Percentiles rank a stretch among this genome's conserved stretches.
Evolutionary conservation across 2,113 vertebrate species (phyloP).

Genomic region (Halcyon malimbica): DNA sequence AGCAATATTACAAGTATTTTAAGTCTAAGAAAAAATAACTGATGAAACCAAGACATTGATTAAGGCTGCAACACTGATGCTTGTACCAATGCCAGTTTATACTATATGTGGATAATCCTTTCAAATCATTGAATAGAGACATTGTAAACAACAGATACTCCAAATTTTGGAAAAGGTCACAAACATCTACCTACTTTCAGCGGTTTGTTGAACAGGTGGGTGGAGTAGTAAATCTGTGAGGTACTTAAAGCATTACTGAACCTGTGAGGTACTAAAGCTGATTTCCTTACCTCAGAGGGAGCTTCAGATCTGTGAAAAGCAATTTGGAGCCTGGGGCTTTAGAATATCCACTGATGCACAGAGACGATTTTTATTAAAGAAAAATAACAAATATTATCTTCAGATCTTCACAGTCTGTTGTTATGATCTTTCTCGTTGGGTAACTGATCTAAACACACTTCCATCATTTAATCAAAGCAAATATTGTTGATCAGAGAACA

Average conservation of each 20-base stretch:
- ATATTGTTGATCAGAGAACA: not conserved
- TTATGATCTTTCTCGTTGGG: not conserved
- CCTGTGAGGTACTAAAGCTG: not conserved
- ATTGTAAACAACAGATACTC: not conserved
- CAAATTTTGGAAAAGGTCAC: not conserved
- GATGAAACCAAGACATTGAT: not conserved
- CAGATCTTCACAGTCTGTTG: not conserved
- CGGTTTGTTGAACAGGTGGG: not conserved
- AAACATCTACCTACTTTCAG: not conserved
- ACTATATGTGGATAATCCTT: not conserved
- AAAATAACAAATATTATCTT: not conserved
- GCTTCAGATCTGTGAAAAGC: not conserved
- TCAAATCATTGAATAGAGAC: not conserved
- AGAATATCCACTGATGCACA: not conserved
- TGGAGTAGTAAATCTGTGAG: not conserved
- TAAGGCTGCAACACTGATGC: not conserved
- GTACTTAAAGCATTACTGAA: not conserved
- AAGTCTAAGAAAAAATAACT: not conserved
- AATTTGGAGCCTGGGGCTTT: not conserved
- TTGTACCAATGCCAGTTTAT: not conserved
- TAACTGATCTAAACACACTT: not conserved
- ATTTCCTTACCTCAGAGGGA: not conserved
- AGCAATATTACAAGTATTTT: not conserved
- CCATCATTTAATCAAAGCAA: conserved; percentile 6
- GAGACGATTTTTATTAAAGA: not conserved